A percentile compares a stretch with the other conserved stretches of the same genome.
These are phyloP conservation scores for Druceiella hillmani DNA, from an alignment of 2,888 invertebrate species.

Conservation along the genomic window DNA sequence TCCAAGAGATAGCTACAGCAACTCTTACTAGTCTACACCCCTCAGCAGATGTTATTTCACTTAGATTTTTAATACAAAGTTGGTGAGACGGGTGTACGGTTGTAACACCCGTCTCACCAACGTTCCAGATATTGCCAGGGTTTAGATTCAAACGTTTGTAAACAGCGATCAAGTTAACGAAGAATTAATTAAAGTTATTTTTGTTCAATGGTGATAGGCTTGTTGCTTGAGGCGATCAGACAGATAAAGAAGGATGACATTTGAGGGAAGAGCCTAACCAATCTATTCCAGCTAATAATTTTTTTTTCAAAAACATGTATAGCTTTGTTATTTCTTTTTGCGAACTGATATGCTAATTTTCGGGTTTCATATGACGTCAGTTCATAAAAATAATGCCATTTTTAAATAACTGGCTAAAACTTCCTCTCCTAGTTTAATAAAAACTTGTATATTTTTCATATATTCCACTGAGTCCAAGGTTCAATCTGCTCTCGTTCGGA, in stretches of 20 bases:
- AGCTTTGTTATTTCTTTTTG: slow-evolving; percentile 10
- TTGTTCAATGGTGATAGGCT: slow-evolving; percentile 14
- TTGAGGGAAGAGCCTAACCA: slow-evolving; percentile 10
- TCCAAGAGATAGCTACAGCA: slow-evolving; percentile 27
- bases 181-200: slow-evolving; percentile 13
- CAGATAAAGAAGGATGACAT: slow-evolving; percentile 9
- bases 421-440: no score
- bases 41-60: slow-evolving; percentile 30
- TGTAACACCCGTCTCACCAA: slow-evolving; percentile 31
- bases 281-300: slow-evolving; percentile 12
- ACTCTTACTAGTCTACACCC: slow-evolving; percentile 29
- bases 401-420: no score
- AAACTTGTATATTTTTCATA: no score
- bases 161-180: slow-evolving; percentile 12
- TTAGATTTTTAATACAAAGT: slow-evolving; percentile 30
- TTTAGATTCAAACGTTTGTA: slow-evolving; percentile 7
- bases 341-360: slow-evolving; percentile 11
- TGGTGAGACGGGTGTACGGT: slow-evolving; percentile 30
- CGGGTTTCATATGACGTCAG: slow-evolving; percentile 11
- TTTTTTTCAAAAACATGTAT: slow-evolving; percentile 7
- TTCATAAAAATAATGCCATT: no score
- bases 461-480: no score
- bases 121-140: slow-evolving; percentile 30
- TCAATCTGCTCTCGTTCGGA: slow-evolving; percentile 12
- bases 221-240: slow-evolving; percentile 14